Percentiles rank a stretch among this genome's conserved stretches.
These are phyloP conservation scores for Philaethria dido DNA, from an alignment of 2,888 invertebrate genomes.

Conservation along the genomic window DNA sequence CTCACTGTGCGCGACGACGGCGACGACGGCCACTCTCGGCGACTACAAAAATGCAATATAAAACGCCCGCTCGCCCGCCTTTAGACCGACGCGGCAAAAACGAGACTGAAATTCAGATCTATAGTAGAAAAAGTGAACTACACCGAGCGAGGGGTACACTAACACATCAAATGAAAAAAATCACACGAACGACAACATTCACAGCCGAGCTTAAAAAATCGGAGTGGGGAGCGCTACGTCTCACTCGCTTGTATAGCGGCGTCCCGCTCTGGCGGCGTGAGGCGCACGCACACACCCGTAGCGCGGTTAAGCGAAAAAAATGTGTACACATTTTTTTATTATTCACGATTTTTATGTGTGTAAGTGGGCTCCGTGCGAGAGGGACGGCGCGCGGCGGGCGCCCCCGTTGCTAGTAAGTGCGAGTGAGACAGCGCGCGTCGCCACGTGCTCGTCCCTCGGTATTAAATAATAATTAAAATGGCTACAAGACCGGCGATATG, in stretches of 20 bases:
- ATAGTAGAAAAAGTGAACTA: conserved; percentile 85
- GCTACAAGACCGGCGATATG: conserved; percentile 81
- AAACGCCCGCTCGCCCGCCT: conserved; percentile 79
- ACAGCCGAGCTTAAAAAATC: conserved; percentile 80
- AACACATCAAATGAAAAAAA: conserved; percentile 84
- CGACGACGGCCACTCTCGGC: conserved; percentile 63
- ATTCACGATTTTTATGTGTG: conserved; percentile 84
- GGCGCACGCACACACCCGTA: conserved; percentile 73
- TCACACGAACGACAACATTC: conserved; percentile 78
- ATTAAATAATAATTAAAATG: conserved; percentile 85
- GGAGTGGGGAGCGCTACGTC: conserved; percentile 71
- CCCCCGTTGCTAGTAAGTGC: conserved; percentile 49
- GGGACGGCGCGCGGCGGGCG: conserved; percentile 58
- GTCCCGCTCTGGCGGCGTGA: conserved; percentile 73
- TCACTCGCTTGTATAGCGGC: conserved; percentile 58
- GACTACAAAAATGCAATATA: conserved; percentile 75
- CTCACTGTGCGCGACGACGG: conserved; percentile 52
- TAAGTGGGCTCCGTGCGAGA: conserved; percentile 79
- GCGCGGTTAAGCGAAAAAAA: conserved; percentile 83
- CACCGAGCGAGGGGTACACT: conserved; percentile 83
- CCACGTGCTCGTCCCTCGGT: conserved; percentile 83
- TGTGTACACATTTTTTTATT: conserved; percentile 84
- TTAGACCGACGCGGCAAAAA: conserved; percentile 84
- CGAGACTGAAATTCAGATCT: conserved; percentile 84
- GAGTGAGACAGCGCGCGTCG: conserved; percentile 67